Evolutionary conservation across 2,888 invertebrate genomes (phyloP), one percentile per base, ranked within the genome.

Genomic region (Agelastica alni): DNA sequence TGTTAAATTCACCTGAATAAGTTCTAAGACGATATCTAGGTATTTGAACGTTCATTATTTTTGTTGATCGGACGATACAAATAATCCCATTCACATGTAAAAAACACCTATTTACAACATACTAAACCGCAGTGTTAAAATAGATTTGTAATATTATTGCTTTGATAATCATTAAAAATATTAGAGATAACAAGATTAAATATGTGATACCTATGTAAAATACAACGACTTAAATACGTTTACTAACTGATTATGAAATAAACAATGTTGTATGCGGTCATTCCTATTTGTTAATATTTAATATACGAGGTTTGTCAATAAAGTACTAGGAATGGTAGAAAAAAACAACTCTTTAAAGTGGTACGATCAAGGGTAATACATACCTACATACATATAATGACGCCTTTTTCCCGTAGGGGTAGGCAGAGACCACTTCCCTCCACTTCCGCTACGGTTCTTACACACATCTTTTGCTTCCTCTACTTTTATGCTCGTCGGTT

Each of bases 1-100:
- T n/a, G n/a, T n/a, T n/a, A n/a, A n/a, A 20, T 28, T 28, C 28
- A 43, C 42, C 26, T 43, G 37, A 39, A 39, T 39, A 39, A 12
- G 37, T 39, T 10, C 20, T 39, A 18, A 39, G 18, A 4, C 37
- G 37, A 7, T 20, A 12, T 20, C 37, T 39, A 7, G n/a, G 37
- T 6, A 20, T n/a, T n/a, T 10, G 31, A 9, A 14, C n/a, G 34
- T 34, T 34, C 34, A 34, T 34, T 20, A 18, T 39, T 18, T 1
- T 18, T 36, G 2, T 17, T 3, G 14, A 36, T 16, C 36, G n/a
- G n/a, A 5, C 3, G n/a, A 36, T 17, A 7, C n/a, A 32, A 12
- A 36, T 20, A 20, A 6, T 12, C 17, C n/a, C 12, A 20, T 14
- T 16, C 13, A 17, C 17, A 34, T 30, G 2, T 5, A 6, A 26